A percentile compares a stretch with the other conserved stretches of the same genome.
phyloP scores from a whole-genome alignment of 2,113 vertebrate species.

The Nipponia nippon region DNA sequence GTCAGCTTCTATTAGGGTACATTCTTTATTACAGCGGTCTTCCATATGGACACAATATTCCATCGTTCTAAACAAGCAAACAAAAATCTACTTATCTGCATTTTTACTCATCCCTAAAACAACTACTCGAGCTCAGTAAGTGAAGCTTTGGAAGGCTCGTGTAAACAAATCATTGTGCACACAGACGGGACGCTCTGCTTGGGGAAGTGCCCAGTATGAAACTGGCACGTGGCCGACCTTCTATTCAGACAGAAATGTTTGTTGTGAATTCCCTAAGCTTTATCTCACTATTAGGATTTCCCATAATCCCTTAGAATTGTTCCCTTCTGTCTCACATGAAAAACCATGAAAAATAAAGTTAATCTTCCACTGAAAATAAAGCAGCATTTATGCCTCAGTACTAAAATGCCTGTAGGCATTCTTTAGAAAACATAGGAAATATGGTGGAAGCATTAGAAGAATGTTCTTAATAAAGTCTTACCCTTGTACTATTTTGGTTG shows the following conservation, averaged over 20 bases:
- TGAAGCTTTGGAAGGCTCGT: background rate
- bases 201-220: conserved; percentile 31
- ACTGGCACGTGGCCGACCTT: background rate
- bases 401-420: background rate
- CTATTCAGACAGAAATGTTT: conserved; percentile 33
- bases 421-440: background rate
- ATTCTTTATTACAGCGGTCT: background rate
- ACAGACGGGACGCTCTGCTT: background rate
- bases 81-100: background rate
- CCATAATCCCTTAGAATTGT: conserved; percentile 28
- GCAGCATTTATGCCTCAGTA: background rate
- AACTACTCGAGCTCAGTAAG: background rate
- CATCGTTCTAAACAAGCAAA: background rate
- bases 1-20: background rate
- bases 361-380: conserved; percentile 42
- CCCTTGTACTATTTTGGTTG: background rate
- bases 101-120: background rate
- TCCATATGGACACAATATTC: background rate
- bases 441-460: background rate
- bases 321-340: background rate
- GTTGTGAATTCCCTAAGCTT: conserved; percentile 43
- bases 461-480: conserved; percentile 2
- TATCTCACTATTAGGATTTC: conserved; percentile 43
- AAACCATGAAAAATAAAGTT: conserved; percentile 15
- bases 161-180: background rate